Evolutionary conservation across 2,797 vertebrate genomes (phyloP), one percentile per base, ranked within the genome.

Genomic region (Acanthurus tractus): DNA sequence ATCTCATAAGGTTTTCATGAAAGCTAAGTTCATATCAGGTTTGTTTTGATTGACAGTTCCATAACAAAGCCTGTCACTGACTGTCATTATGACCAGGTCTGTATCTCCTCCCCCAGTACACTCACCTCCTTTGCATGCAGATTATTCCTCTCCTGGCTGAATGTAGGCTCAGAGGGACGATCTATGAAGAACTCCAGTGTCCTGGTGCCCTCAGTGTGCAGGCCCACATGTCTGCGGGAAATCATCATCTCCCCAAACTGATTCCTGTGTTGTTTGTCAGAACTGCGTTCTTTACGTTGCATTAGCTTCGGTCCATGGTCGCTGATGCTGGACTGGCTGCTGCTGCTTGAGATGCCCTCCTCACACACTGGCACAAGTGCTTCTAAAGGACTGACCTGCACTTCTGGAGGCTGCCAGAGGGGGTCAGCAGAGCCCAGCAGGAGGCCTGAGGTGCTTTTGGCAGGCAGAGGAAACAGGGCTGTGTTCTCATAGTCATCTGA

Each of bases 51-150:
- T 76, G 45, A 0, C 25, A 29, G 5, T 29, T 29, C 5, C 3
- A 29, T 29, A 29, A 57, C 10, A 14, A 8, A 38, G 10, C 1
- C 34, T 20, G 17, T 29, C 13, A 7, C 34, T 49, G 8, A 3
- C 13, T 64, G 6, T 10, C 20, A 14, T 62, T 63, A 44, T 18
- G 22, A 40, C 36, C 17, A 20, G 13, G 25, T 29, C 25, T 29
- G 25, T 3, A 29, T 29, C 25, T 29, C 5, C 25, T 29, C 22
- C n/a, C 2, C 23, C 2, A 20, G 3, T 13, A 1, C 38, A n/a
- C 77, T 75, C 29, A 90, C 86, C 74, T 89, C 88, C n/a, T 83
- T 36, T 0, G 84, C 82, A 0, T 97, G 96, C 44, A 96, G 93
- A 23, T 94, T 93, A 72, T 94, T 94, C 76, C 93, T 94, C 66